Evolutionary conservation across 2,113 vertebrate species (phyloP).

Genomic region (Polypterus bichir): DNA sequence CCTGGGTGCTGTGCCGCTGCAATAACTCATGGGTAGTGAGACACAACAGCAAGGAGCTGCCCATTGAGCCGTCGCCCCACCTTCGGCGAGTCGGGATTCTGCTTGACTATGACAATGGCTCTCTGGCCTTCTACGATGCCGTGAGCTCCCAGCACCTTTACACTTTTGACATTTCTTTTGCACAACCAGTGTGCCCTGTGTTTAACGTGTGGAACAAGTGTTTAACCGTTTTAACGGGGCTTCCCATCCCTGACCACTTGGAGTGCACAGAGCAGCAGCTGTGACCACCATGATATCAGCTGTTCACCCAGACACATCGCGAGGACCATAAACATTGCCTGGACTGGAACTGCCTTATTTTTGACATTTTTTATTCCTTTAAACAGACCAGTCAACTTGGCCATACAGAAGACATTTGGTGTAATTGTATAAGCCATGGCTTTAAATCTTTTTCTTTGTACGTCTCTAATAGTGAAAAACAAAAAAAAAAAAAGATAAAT

Average conservation of each 20-base stretch:
- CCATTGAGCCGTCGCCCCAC: constrained; percentile 81
- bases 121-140: constrained; percentile 86
- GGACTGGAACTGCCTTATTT: constrained; percentile 7
- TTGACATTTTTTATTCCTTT: constrained; percentile 13
- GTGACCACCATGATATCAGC: constrained; percentile 32
- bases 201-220: constrained; percentile 97
- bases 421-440: constrained; percentile 30
- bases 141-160: constrained; percentile 85
- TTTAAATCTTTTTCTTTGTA: constrained; percentile 47
- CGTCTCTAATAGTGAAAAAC: constrained; percentile 33
- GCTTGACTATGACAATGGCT: constrained; percentile 89
- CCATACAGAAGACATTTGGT: constrained; percentile 8
- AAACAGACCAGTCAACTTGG: neutral
- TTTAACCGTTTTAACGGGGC: constrained; percentile 86
- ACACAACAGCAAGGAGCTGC: constrained; percentile 86
- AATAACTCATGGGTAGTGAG: constrained; percentile 86
- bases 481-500: constrained; percentile 44
- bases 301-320: too few species aligned
- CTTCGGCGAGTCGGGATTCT: constrained; percentile 79
- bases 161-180: constrained; percentile 81
- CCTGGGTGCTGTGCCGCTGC: constrained; percentile 91
- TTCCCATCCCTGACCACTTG: constrained; percentile 91
- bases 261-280: constrained; percentile 74
- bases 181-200: constrained; percentile 86
- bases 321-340: neutral